Percentiles rank a stretch among this genome's conserved stretches.
Conservation (phyloP, 2,797 vertebrate genomes). For the Lagorchestes hirsutus region DNA sequence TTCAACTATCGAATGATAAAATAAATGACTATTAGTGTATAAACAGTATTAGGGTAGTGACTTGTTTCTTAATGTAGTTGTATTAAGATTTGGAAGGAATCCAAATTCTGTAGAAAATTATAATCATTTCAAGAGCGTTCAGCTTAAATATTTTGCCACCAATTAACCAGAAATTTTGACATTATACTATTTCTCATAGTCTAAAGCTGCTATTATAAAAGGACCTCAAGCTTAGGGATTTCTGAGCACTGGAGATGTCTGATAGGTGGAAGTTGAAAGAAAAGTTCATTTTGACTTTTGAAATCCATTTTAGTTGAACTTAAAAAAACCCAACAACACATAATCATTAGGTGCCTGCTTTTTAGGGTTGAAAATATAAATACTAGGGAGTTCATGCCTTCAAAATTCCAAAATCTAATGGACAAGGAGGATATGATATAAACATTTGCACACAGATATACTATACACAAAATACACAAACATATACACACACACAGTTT, state of each 20-base stretch:
- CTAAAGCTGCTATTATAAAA: constrained; percentile 67
- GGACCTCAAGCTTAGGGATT: constrained; percentile 70
- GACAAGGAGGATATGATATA: not conserved
- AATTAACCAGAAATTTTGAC: constrained; percentile 68
- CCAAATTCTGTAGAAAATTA: constrained; percentile 44
- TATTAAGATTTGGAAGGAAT: constrained; percentile 55
- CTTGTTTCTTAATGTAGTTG: constrained; percentile 73
- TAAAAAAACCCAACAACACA: not conserved
- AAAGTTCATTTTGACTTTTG: not conserved
- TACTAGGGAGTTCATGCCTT: not conserved
- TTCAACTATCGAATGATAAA: constrained; percentile 67
- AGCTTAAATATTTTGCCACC: constrained; percentile 71
- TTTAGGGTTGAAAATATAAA: not conserved
- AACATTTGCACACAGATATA: not conserved
- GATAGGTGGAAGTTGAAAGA: constrained; percentile 36
- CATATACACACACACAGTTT: not conserved
- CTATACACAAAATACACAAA: not conserved
- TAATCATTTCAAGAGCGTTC: constrained; percentile 56
- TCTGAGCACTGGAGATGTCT: constrained; percentile 60
- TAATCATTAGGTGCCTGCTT: not conserved
- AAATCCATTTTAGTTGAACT: not conserved
- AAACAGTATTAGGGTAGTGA: constrained; percentile 50
- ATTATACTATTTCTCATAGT: constrained; percentile 74
- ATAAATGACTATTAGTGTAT: constrained; percentile 62
- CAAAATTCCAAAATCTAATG: not conserved